These are phyloP conservation scores for Prionailurus bengalensis DNA, from an alignment of 2,113 vertebrate species.

Conservation along the genomic window DNA sequence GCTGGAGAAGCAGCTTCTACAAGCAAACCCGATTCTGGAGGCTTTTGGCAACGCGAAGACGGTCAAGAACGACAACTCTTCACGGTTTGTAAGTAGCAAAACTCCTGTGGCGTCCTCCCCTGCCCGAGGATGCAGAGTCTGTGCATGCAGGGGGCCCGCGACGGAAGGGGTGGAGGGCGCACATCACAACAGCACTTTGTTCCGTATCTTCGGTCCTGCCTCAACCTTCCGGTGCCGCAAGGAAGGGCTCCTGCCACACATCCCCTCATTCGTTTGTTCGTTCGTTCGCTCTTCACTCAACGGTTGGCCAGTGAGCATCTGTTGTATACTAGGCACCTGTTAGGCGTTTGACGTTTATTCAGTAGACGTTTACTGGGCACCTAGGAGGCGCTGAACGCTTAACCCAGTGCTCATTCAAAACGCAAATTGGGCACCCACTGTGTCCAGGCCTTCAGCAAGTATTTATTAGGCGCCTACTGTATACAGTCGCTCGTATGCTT, in stretches of 20 bases:
- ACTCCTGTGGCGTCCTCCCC: neutral
- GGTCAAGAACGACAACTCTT: slow-evolving; percentile 99
- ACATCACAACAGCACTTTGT: fast-evolving
- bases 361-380: neutral
- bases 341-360: neutral
- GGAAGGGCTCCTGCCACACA: neutral
- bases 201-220: neutral
- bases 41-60: slow-evolving; percentile 99
- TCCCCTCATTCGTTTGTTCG: neutral
- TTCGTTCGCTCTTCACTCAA: neutral
- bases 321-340: neutral
- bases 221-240: neutral
- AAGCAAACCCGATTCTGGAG: slow-evolving; percentile 99
- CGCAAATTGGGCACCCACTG: neutral
- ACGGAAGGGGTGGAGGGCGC: neutral
- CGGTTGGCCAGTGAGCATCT: neutral
- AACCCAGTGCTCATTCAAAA: neutral
- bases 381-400: neutral
- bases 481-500: neutral
- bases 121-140: neutral
- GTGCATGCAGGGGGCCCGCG: fast-evolving
- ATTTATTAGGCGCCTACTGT: neutral
- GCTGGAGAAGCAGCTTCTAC: slow-evolving; percentile 99
- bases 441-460: neutral
- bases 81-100: slow-evolving; percentile 95